Evolutionary conservation across 2,797 vertebrate genomes (phyloP).

Genomic region (Astyanax mexicanus): DNA sequence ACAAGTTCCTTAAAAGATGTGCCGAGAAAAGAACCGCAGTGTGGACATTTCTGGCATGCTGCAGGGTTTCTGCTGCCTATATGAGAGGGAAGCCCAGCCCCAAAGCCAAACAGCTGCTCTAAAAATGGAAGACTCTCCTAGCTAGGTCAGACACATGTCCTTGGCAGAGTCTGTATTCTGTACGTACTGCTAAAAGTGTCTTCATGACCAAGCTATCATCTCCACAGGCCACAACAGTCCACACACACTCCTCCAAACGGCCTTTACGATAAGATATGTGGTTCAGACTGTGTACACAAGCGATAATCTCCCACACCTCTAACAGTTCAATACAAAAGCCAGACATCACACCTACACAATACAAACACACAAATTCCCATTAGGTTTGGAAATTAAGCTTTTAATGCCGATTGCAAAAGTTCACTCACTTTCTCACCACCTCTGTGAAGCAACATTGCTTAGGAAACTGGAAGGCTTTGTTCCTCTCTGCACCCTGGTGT

Average conservation of each 20-base stretch:
- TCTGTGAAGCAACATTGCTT: neutral
- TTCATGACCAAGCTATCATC: too few species aligned
- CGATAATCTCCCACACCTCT: neutral
- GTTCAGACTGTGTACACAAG: neutral
- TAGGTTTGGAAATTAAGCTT: neutral
- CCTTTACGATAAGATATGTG: neutral
- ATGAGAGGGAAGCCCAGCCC: neutral
- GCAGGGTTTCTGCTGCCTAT: neutral
- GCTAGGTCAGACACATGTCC: neutral
- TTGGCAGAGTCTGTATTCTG: neutral
- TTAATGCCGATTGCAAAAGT: neutral
- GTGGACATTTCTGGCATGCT: neutral
- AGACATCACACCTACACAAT: neutral
- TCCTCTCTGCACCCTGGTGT: neutral
- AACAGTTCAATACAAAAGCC: neutral
- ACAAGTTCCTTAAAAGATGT: constrained; percentile 8
- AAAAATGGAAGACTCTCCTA: constrained; percentile 10
- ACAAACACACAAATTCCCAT: neutral
- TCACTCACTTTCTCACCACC: neutral
- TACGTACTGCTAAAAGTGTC: neutral
- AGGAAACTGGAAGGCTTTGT: constrained; percentile 9
- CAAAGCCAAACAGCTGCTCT: constrained; percentile 13
- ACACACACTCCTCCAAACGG: neutral
- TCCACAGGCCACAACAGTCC: neutral
- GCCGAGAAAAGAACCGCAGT: neutral